These are phyloP conservation scores for Psilopsiagon aurifrons DNA, from an alignment of 2,113 vertebrate species.

Conservation along the genomic window DNA sequence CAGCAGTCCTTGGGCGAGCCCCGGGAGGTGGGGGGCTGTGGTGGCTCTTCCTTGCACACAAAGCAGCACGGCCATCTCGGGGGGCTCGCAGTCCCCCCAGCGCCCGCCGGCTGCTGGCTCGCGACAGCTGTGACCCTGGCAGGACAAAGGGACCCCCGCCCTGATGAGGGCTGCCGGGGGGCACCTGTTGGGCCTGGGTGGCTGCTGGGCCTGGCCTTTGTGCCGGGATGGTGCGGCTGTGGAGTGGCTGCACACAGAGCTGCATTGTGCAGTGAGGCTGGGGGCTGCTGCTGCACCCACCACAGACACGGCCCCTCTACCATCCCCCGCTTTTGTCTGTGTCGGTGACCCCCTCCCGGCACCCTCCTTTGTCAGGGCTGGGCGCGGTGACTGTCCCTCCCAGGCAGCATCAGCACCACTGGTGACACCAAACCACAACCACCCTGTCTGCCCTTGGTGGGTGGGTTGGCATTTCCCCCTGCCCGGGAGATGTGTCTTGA, in stretches of 20 bases:
- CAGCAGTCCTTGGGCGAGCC: background rate
- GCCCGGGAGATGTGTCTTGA: background rate
- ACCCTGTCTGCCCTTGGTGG: background rate
- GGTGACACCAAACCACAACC: background rate
- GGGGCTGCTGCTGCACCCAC: background rate
- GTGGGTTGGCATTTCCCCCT: background rate
- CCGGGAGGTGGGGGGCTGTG: background rate
- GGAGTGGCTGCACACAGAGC: background rate
- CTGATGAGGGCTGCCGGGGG: background rate
- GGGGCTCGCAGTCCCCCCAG: background rate
- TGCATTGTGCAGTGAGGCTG: background rate
- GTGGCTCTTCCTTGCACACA: background rate
- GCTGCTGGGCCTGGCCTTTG: background rate
- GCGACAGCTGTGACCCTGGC: slow-evolving; percentile 14
- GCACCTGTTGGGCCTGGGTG: slow-evolving; percentile 4
- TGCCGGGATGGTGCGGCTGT: background rate
- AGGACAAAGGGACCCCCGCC: background rate
- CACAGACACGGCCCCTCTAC: background rate
- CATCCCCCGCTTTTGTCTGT: background rate
- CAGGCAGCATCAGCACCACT: background rate
- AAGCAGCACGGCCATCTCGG: background rate
- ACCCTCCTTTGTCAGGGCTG: background rate
- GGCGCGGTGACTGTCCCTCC: background rate
- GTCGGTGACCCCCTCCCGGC: background rate
- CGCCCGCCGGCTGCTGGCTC: background rate